Evolutionary conservation across 2,888 invertebrate genomes (phyloP).

Genomic region (Branchellion lobata): DNA sequence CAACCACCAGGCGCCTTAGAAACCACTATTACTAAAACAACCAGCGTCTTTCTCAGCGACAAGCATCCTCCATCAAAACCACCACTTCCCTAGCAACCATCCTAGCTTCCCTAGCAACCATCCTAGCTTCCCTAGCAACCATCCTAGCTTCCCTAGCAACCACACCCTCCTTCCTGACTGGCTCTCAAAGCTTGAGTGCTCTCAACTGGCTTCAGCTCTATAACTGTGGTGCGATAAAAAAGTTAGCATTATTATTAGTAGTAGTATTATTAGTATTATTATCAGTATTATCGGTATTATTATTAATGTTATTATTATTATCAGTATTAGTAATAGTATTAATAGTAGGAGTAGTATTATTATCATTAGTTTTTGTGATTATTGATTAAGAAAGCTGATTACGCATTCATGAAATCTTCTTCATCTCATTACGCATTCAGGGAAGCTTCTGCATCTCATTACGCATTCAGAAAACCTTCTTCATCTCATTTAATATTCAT

Average conservation of each 20-base stretch:
- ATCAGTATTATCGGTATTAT: no score
- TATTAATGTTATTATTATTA: background rate
- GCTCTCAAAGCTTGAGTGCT: background rate
- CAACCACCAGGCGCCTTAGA: no score
- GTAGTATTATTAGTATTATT: background rate
- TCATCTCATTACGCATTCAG: no score
- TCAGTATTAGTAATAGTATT: background rate
- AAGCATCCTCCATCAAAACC: background rate
- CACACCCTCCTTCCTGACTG: constrained; percentile 37
- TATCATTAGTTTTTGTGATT: no score
- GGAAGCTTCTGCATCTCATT: no score
- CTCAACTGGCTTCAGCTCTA: constrained; percentile 42
- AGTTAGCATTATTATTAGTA: background rate
- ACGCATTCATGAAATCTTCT: no score
- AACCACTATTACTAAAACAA: no score
- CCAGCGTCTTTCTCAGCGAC: no score
- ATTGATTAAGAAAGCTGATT: no score
- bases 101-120: background rate
- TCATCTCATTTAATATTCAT: no score
- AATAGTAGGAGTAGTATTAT: background rate
- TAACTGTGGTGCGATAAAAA: constrained; percentile 24
- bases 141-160: background rate
- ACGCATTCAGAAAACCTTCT: no score
- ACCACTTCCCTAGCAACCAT: background rate
- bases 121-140: background rate